A percentile compares a stretch with the other conserved stretches of the same genome.
phyloP scores from a whole-genome alignment of 2,113 vertebrate species.

The Atherinomorus stipes region DNA sequence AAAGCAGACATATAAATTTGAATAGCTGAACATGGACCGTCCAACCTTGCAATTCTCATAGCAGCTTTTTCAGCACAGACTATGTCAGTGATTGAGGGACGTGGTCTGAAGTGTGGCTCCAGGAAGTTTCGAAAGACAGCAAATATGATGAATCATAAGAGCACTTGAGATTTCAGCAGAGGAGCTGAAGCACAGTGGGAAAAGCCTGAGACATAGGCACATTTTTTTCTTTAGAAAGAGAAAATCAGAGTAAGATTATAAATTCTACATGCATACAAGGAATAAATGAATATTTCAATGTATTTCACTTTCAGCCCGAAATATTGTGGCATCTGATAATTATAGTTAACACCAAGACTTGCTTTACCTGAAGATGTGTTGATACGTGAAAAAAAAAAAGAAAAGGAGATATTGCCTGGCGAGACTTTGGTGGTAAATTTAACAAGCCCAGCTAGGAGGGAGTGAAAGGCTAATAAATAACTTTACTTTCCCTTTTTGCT shows the following conservation, averaged over 20 bases:
- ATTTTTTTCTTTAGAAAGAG: background rate
- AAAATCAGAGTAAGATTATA: background rate
- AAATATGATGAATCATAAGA: conserved; percentile 23
- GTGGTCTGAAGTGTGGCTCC: conserved; percentile 6
- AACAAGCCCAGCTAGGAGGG: conserved; percentile 9
- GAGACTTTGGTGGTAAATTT: conserved; percentile 11
- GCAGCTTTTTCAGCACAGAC: conserved; percentile 21
- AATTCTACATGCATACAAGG: background rate
- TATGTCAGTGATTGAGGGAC: conserved; percentile 12
- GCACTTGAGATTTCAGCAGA: conserved; percentile 18
- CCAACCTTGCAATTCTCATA: background rate
- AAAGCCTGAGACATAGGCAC: background rate
- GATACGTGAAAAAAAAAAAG: background rate
- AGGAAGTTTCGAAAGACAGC: conserved; percentile 12
- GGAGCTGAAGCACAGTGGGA: background rate
- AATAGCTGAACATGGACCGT: conserved; percentile 21
- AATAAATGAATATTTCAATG: conserved; percentile 1
- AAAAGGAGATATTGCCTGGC: background rate
- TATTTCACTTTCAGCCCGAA: background rate
- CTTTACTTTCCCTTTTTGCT: background rate
- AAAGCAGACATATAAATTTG: conserved; percentile 46
- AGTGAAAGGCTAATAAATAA: conserved; percentile 26
- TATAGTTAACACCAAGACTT: conserved; percentile 18
- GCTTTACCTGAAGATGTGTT: background rate
- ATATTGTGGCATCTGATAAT: background rate